Evolutionary conservation across 2,797 vertebrate species (phyloP).

Genomic region (Oreortyx pictus): DNA sequence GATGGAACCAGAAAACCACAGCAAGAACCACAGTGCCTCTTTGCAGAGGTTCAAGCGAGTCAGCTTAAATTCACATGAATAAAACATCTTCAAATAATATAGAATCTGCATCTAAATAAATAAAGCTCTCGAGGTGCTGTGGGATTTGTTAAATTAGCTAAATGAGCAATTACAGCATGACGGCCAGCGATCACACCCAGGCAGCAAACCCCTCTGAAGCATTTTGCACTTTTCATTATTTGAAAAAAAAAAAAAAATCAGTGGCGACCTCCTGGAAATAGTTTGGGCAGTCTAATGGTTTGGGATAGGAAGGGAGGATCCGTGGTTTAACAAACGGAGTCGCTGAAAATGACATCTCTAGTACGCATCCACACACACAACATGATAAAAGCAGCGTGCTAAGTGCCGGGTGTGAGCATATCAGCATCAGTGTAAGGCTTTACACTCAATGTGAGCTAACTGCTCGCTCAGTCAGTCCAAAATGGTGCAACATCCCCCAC

Average conservation of each 20-base stretch:
- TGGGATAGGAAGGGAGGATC: not conserved
- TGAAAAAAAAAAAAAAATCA: not conserved
- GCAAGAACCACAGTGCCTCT: not conserved
- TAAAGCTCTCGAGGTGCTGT: conserved; percentile 3
- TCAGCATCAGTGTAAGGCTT: not conserved
- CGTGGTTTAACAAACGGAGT: conserved; percentile 20
- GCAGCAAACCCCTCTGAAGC: conserved; percentile 14
- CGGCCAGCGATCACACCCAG: not conserved
- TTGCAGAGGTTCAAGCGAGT: conserved; percentile 2
- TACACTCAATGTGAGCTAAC: not conserved
- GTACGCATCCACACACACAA: not conserved
- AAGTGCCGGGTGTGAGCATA: not conserved
- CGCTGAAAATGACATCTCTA: not conserved
- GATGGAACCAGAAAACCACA: not conserved
- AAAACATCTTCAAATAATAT: conserved; percentile 29
- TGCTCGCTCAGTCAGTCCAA: not conserved
- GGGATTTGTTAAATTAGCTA: conserved; percentile 52
- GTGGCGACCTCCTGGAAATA: conserved; percentile 7
- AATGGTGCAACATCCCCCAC: not conserved
- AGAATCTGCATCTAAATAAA: conserved; percentile 51
- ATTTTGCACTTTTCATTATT: conserved; percentile 45
- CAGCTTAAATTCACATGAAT: not conserved
- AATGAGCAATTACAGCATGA: conserved; percentile 17
- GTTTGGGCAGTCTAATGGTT: not conserved
- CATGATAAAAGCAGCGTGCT: not conserved